phyloP scores from a whole-genome alignment of 1,140 invertebrate species.

The Trypoxylus dichotomus region DNA sequence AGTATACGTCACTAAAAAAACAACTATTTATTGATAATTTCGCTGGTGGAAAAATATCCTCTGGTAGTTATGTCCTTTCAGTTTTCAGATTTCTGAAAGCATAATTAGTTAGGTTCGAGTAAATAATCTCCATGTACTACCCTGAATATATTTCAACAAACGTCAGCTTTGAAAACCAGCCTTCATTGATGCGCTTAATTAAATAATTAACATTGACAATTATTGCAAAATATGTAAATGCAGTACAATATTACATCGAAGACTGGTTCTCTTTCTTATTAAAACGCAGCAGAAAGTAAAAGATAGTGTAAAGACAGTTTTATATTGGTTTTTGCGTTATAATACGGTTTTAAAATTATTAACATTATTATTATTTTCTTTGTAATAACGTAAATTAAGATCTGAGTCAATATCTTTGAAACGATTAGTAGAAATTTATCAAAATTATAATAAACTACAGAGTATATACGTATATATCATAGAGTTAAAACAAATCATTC shows the following conservation, averaged over 20 bases:
- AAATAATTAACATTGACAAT: background rate
- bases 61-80: too few species aligned
- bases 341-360: background rate
- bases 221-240: constrained; percentile 11
- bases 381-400: background rate
- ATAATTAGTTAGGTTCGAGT: too few species aligned
- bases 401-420: too few species aligned
- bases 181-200: background rate
- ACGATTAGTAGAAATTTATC: too few species aligned
- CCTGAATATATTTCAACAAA: background rate
- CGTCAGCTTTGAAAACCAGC: background rate
- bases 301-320: too few species aligned
- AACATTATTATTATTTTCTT: background rate
- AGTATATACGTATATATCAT: background rate
- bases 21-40: background rate
- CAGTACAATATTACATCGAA: background rate
- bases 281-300: too few species aligned
- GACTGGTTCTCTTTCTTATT: background rate
- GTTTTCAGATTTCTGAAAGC: too few species aligned
- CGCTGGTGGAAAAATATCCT: background rate
- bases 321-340: too few species aligned
- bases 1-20: background rate
- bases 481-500: background rate
- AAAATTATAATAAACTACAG: too few species aligned
- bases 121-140: too few species aligned